Base-by-base conservation (phyloP, 2,797 vertebrate genomes). In the Scyliorhinus canicula region DNA sequence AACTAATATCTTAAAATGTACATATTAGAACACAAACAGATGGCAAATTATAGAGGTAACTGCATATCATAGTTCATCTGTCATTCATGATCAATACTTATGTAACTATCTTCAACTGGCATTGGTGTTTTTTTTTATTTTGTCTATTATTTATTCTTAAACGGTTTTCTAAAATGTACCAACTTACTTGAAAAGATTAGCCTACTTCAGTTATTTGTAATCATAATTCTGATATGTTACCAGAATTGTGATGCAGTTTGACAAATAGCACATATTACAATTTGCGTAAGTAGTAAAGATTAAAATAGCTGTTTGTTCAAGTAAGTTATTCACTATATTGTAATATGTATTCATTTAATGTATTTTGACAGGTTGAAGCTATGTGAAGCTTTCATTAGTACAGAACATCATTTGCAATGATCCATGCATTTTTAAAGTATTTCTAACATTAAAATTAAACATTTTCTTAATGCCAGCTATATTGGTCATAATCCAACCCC, bases 151-250 rank as follows among this genome's bases (percentile, higher is more conserved):
- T 44, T 40, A 93, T 93, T 93, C 24, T 74, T 94, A 28, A 90
- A 35, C 9, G 35, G 50, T 71, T 65, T 93, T 71, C 40, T 50
- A 93, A 88, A 14, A 91, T 47, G 24, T 67, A 69, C 63, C 50
- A 74, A 94, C 67, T 74, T 94, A 90, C 86, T 90, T 90, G 86
- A 52, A 67, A 47, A 94, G 50, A n/a, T 69, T 31, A 52, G 67
- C 93, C 93, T 74, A 94, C 93, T 47, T 94, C 67, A 93, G 16
- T 69, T 47, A 52, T 74, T 65, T 93, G 90, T 71, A 71, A 90
- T 90, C 86, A 90, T 60, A 60, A 90, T 60, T 60, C 3, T 71
- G 93, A 28, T 65, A 67, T 47, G 47, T 94, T 94, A 93, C 91
- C 50, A n/a, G 93, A 69, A 50, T n/a, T 94, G 91, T 50, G 67